Conservation (phyloP, 1,140 invertebrate genomes). For the Rhagoletis pomonella region DNA sequence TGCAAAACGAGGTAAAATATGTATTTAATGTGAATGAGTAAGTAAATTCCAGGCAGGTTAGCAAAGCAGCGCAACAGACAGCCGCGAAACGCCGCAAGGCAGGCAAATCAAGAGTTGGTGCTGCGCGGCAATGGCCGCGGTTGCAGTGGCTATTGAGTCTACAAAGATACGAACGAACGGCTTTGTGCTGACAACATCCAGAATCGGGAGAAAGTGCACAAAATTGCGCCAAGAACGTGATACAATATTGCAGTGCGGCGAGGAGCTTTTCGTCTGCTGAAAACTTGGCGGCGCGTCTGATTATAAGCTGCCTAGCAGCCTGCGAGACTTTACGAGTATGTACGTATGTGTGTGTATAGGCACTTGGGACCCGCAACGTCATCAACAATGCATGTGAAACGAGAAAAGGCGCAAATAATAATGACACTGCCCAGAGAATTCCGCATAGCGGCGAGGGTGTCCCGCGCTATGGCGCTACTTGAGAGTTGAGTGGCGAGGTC, state of each 20-base stretch:
- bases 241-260: constrained; percentile 4
- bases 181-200: neutral
- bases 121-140: neutral
- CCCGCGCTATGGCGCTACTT: too few species aligned
- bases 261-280: neutral
- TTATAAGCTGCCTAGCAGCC: neutral
- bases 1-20: constrained; percentile 15
- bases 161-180: neutral
- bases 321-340: neutral
- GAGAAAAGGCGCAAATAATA: constrained; percentile 31
- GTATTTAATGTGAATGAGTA: neutral
- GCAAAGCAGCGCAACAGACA: constrained; percentile 46
- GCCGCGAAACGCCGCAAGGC: constrained; percentile 3
- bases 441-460: neutral
- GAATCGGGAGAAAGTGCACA: constrained; percentile 37
- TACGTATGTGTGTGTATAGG: neutral
- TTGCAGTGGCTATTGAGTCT: neutral
- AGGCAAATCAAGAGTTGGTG: constrained; percentile 7
- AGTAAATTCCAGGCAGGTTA: constrained; percentile 47
- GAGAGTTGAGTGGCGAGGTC: constrained; percentile 35
- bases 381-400: neutral
- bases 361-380: constrained; percentile 9
- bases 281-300: neutral
- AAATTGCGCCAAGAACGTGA: constrained; percentile 41
- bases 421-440: constrained; percentile 22